Evolutionary conservation across 2,797 vertebrate genomes (phyloP), one percentile per base, ranked within the genome.

Genomic region (Polyboroides typus): DNA sequence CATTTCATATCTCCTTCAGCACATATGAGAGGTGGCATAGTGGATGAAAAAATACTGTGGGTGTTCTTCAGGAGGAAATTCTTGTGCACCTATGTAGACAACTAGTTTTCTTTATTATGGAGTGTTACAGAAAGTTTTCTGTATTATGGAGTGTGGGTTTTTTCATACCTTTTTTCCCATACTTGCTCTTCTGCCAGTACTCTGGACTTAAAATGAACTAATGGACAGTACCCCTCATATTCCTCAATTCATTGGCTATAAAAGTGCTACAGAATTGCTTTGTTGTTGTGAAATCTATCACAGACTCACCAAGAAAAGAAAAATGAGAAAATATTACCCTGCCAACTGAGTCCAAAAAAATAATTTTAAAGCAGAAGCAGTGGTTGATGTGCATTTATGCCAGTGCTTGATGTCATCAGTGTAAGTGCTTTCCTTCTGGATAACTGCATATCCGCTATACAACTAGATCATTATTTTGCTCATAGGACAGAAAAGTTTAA

Each of bases 181-280:
- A 89, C 40, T 45, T 67, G 72, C 52, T 31, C n/a, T 95, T 96
- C 93, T 94, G 79, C 44, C 71, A 88, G 82, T 83, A 90, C 44
- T 75, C 58, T 78, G 34, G 70, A 38, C 53, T 90, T 95, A 79
- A 94, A 96, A 91, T 78, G 75, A 96, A 72, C 44, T 96, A 97
- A 97, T 71, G 68, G 94, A 92, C 92, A 97, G 87, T 92, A 97
- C 81, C 66, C 59, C 73, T 66, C 29, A 81, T 98, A 97, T 98
- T 96, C 96, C 90, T 96, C 91, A 94, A 95, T 96, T 97, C 76
- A 52, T 96, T 95, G 59, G 36, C 86, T 93, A n/a, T 50, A 94
- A 88, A 95, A 94, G 90, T 89, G 72, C 66, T 84, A 36, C 59
- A 85, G 81, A 86, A 93, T 85, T 95, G 71, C 88, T 97, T 97